phyloP scores from a whole-genome alignment of 2,797 vertebrate species.

The Nyctalus aviator region DNA sequence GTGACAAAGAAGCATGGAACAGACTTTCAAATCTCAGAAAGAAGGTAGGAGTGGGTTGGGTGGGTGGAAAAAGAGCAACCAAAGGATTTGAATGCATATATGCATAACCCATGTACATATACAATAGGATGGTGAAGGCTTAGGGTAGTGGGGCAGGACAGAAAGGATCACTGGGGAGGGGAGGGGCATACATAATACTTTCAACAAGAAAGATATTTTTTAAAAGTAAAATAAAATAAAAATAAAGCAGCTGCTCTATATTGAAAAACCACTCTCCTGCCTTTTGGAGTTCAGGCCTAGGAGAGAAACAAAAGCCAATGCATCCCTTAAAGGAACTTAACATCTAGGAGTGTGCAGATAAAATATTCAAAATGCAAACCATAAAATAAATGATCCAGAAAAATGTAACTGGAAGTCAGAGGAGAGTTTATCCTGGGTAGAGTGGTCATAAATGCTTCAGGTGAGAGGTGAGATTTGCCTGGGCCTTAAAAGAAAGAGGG shows the following conservation, averaged over 20 bases:
- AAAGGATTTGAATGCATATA: too few relatives aligned
- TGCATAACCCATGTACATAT: too few relatives aligned
- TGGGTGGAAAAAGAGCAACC: too few relatives aligned
- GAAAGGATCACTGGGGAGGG: too few relatives aligned
- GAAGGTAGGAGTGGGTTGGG: too few relatives aligned
- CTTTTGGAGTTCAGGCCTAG: background rate
- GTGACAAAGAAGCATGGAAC: too few relatives aligned
- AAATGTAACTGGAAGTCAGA: conserved; percentile 54
- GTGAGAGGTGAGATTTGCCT: background rate
- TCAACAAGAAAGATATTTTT: too few relatives aligned
- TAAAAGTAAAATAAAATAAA: too few relatives aligned
- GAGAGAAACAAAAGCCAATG: conserved; percentile 36
- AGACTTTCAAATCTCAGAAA: too few relatives aligned
- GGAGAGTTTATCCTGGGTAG: background rate
- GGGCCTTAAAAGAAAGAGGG: background rate
- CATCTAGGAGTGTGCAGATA: background rate
- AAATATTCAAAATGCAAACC: conserved; percentile 40
- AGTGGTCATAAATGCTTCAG: background rate
- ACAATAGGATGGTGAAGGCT: too few relatives aligned
- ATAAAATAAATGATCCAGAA: conserved; percentile 61
- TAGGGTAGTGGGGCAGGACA: too few relatives aligned
- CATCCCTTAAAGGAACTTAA: conserved; percentile 1
- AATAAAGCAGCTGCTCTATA: conserved; percentile 18
- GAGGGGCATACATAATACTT: too few relatives aligned
- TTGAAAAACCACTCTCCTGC: background rate